Evolutionary conservation across 2,797 vertebrate genomes (phyloP), one percentile per base, ranked within the genome.

Genomic region (Artibeus lituratus): DNA sequence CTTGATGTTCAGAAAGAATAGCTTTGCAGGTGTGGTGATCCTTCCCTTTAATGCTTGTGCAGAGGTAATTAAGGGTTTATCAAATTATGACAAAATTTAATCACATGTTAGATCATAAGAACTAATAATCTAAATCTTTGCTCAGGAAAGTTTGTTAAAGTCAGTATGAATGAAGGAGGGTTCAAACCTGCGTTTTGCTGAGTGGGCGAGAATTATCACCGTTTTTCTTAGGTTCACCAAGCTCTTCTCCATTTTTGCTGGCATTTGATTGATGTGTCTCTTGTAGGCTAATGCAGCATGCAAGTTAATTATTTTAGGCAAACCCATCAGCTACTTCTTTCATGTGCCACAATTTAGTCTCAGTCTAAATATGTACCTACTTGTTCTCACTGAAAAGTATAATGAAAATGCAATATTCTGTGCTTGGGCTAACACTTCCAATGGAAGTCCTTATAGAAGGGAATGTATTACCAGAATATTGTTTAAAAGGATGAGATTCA

Each of bases 31-130:
- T 98, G 78, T 77, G 51, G 90, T 96, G 82, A 91, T 96, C 92
- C 95, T 97, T 96, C 92, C 95, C 78, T 91, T 87, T 93, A 95
- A 85, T 90, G 35, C 59, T 97, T 96, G 70, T 93, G 39, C 3
- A 51, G 37, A 84, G 12, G n/a, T 73, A 95, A 96, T 96, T 91
- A 69, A 51, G 22, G 24, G 53, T 18, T 87, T 90, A 67, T 14
- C 57, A 29, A 74, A 86, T 95, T 74, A 95, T 86, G 87, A 55
- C 29, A 88, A 97, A 67, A 87, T 94, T 96, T 90, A 96, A 72
- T 89, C 73, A 90, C 83, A 67, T 57, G 65, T 62, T 91, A 87
- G 19, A 37, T 97, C 88, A 94, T 37, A 95, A 92, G 0, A 95
- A 62, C 21, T 74, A 86, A 94, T 74, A 86, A 94, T 57, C 39